phyloP scores from a whole-genome alignment of 2,113 vertebrate species.

The Ascaphus truei region DNA sequence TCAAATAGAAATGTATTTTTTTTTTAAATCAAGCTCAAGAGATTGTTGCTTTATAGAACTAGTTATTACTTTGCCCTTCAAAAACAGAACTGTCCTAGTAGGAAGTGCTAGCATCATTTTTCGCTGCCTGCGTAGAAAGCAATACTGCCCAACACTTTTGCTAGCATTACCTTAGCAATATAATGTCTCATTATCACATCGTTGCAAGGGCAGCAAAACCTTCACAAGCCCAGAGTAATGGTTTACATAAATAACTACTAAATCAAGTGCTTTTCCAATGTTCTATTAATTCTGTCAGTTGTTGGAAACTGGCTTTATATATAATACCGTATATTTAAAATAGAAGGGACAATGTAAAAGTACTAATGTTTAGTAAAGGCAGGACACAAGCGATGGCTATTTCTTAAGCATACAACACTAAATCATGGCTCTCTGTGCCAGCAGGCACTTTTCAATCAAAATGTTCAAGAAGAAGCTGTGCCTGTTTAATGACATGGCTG shows the following conservation, averaged over 20 bases:
- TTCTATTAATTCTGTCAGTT: not conserved
- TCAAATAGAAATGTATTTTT: too few species aligned
- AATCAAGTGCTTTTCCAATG: not conserved
- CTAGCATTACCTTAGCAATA: not conserved
- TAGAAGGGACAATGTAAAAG: too few species aligned
- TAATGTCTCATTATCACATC: slow-evolving; percentile 22
- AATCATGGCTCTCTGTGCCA: too few species aligned
- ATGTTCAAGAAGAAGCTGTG: too few species aligned
- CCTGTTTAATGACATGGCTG: too few species aligned
- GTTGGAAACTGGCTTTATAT: too few species aligned
- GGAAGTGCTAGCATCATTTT: not conserved
- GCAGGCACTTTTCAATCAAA: too few species aligned
- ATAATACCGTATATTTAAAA: too few species aligned
- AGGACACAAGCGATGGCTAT: too few species aligned
- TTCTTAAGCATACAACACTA: too few species aligned
- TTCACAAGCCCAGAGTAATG: slow-evolving; percentile 13
- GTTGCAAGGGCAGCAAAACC: slow-evolving; percentile 1
- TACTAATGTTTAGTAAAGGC: too few species aligned
- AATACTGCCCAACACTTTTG: not conserved
- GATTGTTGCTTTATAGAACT: too few species aligned
- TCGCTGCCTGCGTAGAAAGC: not conserved
- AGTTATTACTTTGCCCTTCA: slow-evolving; percentile 7
- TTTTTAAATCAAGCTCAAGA: not conserved
- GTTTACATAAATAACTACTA: not conserved
- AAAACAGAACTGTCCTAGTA: not conserved